phyloP scores from a whole-genome alignment of 2,113 vertebrate species.

The Macrotis lagotis region DNA sequence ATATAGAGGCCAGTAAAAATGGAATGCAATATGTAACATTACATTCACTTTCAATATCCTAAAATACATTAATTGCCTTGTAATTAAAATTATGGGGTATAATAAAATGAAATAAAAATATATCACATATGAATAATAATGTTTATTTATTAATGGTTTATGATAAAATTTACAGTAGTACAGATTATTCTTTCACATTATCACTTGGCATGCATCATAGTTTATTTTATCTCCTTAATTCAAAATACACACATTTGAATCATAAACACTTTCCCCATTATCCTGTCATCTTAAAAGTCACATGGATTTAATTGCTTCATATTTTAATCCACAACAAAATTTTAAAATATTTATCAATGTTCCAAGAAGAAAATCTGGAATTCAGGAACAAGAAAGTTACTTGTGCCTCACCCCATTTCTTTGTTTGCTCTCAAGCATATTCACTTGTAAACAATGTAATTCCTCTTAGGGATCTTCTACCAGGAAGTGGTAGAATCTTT shows the following conservation, averaged over 20 bases:
- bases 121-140: background rate
- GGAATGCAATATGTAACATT: background rate
- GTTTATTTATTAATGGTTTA: constrained; percentile 10
- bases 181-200: constrained; percentile 72
- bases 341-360: constrained; percentile 75
- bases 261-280: constrained; percentile 71
- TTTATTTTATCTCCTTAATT: constrained; percentile 78
- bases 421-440: background rate
- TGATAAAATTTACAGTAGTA: constrained; percentile 72
- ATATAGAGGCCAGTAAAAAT: background rate
- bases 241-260: constrained; percentile 67
- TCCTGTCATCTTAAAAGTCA: constrained; percentile 74
- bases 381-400: background rate
- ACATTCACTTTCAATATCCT: background rate
- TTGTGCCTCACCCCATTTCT: background rate
- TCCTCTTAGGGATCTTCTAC: background rate
- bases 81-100: background rate
- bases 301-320: constrained; percentile 80
- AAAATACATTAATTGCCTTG: background rate
- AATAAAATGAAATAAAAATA: background rate
- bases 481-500: background rate
- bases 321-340: constrained; percentile 76
- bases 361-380: constrained; percentile 13
- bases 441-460: background rate
- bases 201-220: constrained; percentile 70